Conservation (phyloP, 2,888 invertebrate genomes). For the Agriopis aurantiaria region DNA sequence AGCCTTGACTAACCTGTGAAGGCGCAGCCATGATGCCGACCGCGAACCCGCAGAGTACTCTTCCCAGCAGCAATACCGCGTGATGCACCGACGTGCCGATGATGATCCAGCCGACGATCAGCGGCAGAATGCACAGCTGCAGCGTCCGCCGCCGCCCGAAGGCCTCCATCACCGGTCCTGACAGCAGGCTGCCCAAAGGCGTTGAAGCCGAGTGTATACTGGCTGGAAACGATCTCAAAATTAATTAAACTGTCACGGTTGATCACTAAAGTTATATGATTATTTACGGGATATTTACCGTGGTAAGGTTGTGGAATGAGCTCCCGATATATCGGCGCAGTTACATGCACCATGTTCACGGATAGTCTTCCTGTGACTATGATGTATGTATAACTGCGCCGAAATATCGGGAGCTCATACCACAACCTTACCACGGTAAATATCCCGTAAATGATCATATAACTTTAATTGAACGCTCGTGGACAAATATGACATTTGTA, state of each 20-base stretch:
- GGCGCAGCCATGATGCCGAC: constrained; percentile 91
- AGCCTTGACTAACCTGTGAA: constrained; percentile 86
- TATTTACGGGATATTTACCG: no score
- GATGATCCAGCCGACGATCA: constrained; percentile 89
- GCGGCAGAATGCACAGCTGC: constrained; percentile 88
- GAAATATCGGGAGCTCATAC: no score
- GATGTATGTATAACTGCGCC: no score
- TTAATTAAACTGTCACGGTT: not conserved
- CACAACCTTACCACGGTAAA: no score
- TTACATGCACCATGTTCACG: no score
- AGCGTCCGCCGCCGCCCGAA: constrained; percentile 89
- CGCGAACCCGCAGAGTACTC: constrained; percentile 90
- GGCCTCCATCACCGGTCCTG: constrained; percentile 90
- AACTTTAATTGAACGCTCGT: not conserved
- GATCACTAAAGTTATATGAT: no score
- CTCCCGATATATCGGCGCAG: no score
- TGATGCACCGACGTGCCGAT: constrained; percentile 87
- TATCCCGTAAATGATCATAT: no score
- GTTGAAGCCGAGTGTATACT: constrained; percentile 93
- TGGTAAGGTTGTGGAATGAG: no score
- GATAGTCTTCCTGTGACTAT: no score
- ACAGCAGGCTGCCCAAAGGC: constrained; percentile 90
- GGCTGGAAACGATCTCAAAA: constrained; percentile 76
- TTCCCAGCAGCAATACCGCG: constrained; percentile 87
- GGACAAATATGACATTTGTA: not conserved